Base-by-base conservation (phyloP, 2,113 vertebrate genomes). In the Chamaetylas fuelleborni region DNA sequence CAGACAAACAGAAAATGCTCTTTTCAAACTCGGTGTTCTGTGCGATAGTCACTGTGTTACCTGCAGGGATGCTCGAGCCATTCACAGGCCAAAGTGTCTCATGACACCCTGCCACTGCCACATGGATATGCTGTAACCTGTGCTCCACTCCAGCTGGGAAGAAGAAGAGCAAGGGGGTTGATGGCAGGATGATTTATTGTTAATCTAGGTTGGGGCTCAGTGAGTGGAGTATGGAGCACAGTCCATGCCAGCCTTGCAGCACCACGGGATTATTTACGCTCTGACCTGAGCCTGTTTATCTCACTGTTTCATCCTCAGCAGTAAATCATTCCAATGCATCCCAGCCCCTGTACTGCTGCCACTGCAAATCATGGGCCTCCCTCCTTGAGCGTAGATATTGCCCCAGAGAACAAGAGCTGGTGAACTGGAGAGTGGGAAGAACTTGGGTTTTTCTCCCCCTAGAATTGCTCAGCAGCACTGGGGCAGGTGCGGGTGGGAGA, bases 211-310 rank as follows among this genome's bases (percentile, higher is more conserved):
- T 53, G 42, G 20, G 51, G 60, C 66, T 74, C 56, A 61, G 7
- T 50, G 51, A 45, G 33, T n/a, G 28, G 51, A 79, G 54, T 24
- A 11, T 6, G 18, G 29, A 47, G 65, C 51, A 70, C 8, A 62
- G 33, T 11, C 29, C 16, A 15, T 8, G 9, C 19, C 57, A 70
- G 50, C 42, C 64, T 66, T 70, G 40, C 15, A 61, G 56, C 23
- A 56, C 23, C 23, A 12, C 0, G 0, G 38, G 25, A 20, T 71
- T 74, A 29, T 62, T 82, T 76, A 29, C 0, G 0, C 22, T 69
- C 13, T 3, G 3, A 28, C 19, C 19, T 33, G 57, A 90, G 81
- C 33, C 23, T 5, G 0, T 22, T 92, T 81, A 74, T 50, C 36
- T 57, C 40, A 60, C 29, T 2, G 1, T n/a, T 90, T 78, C 47